Conservation (phyloP, 1,140 invertebrate genomes). For the Heliconius eleuchia region DNA sequence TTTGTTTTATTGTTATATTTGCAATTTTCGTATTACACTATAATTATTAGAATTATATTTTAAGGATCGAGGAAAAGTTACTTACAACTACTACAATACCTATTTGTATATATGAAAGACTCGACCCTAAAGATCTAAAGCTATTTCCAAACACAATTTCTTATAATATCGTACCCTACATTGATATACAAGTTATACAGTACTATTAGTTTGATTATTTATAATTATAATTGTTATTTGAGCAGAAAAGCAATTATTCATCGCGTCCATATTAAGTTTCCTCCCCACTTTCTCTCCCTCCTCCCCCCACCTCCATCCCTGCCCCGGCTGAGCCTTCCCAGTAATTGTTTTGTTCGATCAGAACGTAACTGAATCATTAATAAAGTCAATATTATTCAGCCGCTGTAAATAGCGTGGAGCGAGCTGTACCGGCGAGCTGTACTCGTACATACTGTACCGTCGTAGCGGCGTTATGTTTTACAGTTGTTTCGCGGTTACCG, state of each 20-base stretch:
- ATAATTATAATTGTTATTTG: conserved; percentile 10
- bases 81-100: too few relatives aligned
- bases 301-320: neutral
- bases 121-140: too few relatives aligned
- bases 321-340: neutral
- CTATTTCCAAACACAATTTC: too few relatives aligned
- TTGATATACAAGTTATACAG: neutral
- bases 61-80: too few relatives aligned
- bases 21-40: too few relatives aligned
- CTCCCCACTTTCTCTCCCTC: neutral
- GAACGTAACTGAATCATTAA: conserved; percentile 14
- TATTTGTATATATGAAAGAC: too few relatives aligned
- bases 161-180: neutral
- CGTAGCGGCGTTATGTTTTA: too few relatives aligned
- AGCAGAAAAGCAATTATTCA: conserved; percentile 1
- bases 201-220: neutral
- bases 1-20: conserved; percentile 5
- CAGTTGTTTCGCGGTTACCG: too few relatives aligned
- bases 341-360: conserved; percentile 9
- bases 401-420: neutral
- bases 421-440: neutral
- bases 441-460: neutral
- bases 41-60: too few relatives aligned
- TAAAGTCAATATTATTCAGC: conserved; percentile 6
- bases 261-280: neutral